phyloP scores from a whole-genome alignment of 2,113 vertebrate genomes.

The Eretmochelys imbricata region DNA sequence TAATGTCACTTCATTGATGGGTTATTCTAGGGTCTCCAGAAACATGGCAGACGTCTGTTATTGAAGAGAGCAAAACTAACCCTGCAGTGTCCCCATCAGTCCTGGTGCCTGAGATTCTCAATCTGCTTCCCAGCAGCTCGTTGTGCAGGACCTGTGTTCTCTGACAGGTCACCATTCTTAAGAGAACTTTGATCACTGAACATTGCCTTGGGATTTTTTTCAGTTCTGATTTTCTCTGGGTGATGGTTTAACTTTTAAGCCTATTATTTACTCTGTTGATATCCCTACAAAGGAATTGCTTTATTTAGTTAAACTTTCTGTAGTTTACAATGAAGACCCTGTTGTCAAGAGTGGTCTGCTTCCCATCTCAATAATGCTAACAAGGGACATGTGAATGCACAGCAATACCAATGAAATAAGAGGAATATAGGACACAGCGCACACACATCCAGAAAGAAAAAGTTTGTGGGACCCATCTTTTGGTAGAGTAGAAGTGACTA shows the following conservation, averaged over 20 bases:
- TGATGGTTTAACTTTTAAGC: neutral
- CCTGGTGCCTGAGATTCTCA: neutral
- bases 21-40: neutral
- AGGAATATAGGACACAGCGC: neutral
- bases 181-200: conserved; percentile 33
- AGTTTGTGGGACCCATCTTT: neutral
- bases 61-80: neutral
- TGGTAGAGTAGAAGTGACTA: neutral
- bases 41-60: neutral
- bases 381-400: neutral
- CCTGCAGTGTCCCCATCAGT: neutral
- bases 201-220: neutral
- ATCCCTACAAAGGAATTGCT: neutral
- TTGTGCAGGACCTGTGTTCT: conserved; percentile 3
- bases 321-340: neutral
- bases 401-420: neutral
- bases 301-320: neutral
- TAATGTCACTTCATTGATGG: neutral
- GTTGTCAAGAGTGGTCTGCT: neutral
- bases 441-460: neutral
- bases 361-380: neutral
- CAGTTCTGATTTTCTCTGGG: neutral
- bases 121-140: neutral
- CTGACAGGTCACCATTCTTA: neutral
- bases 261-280: neutral